These are phyloP conservation scores for Pyrgilauda ruficollis DNA, from an alignment of 2,113 vertebrate species.

Conservation along the genomic window DNA sequence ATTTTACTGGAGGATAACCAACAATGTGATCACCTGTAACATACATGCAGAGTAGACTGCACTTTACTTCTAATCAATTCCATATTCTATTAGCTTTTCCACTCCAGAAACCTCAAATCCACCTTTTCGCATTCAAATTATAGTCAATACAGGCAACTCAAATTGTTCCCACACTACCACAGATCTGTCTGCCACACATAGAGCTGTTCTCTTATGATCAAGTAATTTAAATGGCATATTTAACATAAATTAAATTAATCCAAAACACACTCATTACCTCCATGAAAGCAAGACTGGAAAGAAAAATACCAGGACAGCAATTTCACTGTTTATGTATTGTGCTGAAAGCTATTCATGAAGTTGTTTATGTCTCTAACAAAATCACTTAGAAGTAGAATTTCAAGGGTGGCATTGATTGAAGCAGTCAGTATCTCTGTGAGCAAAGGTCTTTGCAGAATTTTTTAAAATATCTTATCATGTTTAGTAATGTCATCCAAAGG, in stretches of 20 bases:
- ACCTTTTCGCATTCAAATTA: background rate
- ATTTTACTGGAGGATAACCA: background rate
- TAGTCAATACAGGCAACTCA: background rate
- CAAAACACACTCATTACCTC: background rate
- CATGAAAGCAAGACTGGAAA: background rate
- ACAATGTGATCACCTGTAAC: background rate
- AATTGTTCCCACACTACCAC: background rate
- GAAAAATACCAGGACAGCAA: background rate
- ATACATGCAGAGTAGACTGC: background rate
- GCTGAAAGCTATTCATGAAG: background rate
- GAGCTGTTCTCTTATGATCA: background rate
- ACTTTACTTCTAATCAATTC: background rate
- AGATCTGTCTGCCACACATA: background rate
- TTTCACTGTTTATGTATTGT: background rate
- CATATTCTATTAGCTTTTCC: background rate
- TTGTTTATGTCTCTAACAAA: background rate
- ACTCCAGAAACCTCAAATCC: background rate
- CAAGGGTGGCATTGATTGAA: background rate
- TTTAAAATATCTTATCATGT: background rate
- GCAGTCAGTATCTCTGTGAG: background rate
- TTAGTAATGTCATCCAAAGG: background rate
- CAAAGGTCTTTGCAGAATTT: background rate
- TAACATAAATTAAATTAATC: background rate
- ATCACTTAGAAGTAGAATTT: background rate
- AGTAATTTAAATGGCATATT: background rate